Base-by-base conservation (phyloP, 2,888 invertebrate genomes). In the Fragum whitleyi region DNA sequence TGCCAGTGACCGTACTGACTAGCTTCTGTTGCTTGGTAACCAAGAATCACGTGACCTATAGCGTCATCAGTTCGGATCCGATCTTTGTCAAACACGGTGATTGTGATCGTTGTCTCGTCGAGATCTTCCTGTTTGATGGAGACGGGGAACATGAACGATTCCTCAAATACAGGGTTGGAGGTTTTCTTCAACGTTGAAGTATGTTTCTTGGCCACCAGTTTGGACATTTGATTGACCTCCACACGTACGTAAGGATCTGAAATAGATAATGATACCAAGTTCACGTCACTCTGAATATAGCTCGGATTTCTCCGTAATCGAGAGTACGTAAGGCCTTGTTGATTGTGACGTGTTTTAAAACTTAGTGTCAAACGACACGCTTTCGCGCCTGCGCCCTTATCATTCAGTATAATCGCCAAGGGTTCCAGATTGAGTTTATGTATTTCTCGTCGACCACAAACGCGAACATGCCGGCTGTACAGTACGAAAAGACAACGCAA, bases 181-280 rank as follows among this genome's bases (percentile, higher is more conserved):
- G 89, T 88, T 26, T 89, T 91, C 78, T 90, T 91, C 36, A 87
- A 83, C 2, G 85, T 88, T 55, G 83, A 86, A 0, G 92, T 92
- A 69, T 91, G 93, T 73, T 93, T 93, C 67, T 87, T 85, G 14
- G 89, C 90, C 42, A 91, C 90, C 3, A 89, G 79, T 29, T 89
- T 86, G 6, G 90, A 89, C 19, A 89, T 87, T 74, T 94, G 94
- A 19, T 87, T 85, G 59, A 94, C 84, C 67, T 93, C 93, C 28
- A 94, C 92, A 65, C 92, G 90, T n/a, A 94, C 92, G 79, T 94
- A 94, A 5, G 94, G 94, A 87, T 94, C 94, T 94, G 90, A 55
- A 92, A 53, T 39, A 5, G 23, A n/a, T n/a, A n/a, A n/a, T n/a
- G n/a, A 53, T 53, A 74, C 2, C 32, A 23, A 53, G n/a, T n/a